Percentiles rank a stretch among this genome's conserved stretches.
These are phyloP conservation scores for Aurelia aurita DNA, from an alignment of 30 jellyfish, hydroid and myxozoan species.

Conservation along the genomic window DNA sequence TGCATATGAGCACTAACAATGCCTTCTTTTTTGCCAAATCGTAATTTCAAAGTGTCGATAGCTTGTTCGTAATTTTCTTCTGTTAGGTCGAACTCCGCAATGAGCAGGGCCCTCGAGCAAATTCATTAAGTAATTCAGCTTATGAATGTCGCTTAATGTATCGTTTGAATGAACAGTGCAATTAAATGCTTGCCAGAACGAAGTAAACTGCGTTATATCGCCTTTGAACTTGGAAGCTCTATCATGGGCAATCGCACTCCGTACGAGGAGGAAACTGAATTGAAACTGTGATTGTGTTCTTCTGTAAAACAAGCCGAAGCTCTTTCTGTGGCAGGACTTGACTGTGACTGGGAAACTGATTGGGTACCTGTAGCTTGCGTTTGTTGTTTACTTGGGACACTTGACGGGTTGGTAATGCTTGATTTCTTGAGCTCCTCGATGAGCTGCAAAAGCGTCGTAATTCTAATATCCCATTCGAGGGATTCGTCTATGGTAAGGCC, in stretches of 20 bases:
- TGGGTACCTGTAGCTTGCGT: not conserved
- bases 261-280: not conserved
- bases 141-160: constrained; percentile 21
- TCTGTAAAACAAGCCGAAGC: not conserved
- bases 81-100: constrained; percentile 56
- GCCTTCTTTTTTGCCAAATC: constrained; percentile 59
- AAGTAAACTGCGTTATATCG: not conserved
- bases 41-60: constrained; percentile 27
- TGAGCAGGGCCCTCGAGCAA: constrained; percentile 73
- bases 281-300: constrained; percentile 14
- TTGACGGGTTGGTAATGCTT: too few relatives aligned
- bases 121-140: constrained; percentile 55
- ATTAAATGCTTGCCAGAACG: constrained; percentile 6
- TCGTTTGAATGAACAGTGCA: constrained; percentile 70
- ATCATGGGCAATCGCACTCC: not conserved
- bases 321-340: constrained; percentile 7
- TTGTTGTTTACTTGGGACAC: too few relatives aligned
- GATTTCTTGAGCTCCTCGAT: not conserved
- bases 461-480: not conserved
- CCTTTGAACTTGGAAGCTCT: constrained; percentile 3
- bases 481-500: constrained; percentile 17
- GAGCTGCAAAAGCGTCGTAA: not conserved
- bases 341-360: not conserved
- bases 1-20: constrained; percentile 78
- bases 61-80: constrained; percentile 53